Evolutionary conservation across 2,797 vertebrate species (phyloP).

Genomic region (Pteronotus mesoamericanus): DNA sequence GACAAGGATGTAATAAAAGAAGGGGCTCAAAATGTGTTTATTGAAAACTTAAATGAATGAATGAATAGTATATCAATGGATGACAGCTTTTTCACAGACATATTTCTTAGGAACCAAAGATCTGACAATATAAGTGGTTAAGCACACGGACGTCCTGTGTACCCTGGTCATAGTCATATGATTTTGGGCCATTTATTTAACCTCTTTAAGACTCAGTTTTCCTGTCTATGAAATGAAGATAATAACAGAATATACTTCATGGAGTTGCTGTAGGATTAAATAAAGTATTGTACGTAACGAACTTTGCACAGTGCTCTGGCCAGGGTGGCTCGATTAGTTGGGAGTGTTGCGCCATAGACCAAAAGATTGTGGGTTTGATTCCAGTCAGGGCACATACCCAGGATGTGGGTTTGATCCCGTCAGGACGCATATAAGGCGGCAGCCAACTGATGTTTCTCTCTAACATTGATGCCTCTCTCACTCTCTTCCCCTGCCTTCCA

Average conservation of each 20-base stretch:
- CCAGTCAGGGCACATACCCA: too few species aligned
- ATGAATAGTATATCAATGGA: background rate
- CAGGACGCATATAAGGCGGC: too few species aligned
- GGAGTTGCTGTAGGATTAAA: background rate
- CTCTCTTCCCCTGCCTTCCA: too few species aligned
- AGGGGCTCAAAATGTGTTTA: background rate
- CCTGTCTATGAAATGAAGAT: background rate
- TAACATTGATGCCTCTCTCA: too few species aligned
- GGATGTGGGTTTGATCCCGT: too few species aligned
- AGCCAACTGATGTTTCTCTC: too few species aligned
- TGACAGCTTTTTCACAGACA: background rate
- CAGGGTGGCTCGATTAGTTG: background rate
- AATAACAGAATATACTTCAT: background rate
- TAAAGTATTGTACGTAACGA: background rate
- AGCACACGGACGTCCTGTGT: background rate
- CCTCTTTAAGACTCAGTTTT: background rate
- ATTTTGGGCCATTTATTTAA: background rate
- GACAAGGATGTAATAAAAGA: background rate
- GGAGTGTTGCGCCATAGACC: too few species aligned
- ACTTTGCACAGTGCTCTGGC: background rate
- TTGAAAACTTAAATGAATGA: background rate
- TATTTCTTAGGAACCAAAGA: background rate
- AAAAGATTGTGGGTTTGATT: too few species aligned
- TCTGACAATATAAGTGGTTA: background rate
- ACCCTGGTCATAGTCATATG: background rate